A percentile compares a stretch with the other conserved stretches of the same genome.
These are phyloP conservation scores for Agrotis segetum DNA, from an alignment of 2,888 invertebrate genomes.

Conservation along the genomic window DNA sequence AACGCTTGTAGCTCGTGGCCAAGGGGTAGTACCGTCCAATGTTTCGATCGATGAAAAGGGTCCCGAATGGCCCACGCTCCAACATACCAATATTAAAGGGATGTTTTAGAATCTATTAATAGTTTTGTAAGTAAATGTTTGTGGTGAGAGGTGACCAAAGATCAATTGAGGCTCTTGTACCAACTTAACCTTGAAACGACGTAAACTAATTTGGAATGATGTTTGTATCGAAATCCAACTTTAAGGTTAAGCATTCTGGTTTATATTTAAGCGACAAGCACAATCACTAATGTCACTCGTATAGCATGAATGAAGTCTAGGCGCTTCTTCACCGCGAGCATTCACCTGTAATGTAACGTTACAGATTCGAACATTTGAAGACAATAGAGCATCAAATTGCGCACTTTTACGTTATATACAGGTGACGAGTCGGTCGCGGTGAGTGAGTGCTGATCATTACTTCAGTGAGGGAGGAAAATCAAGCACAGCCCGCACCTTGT, in stretches of 20 bases:
- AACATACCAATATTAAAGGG: not conserved
- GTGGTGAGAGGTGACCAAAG: slow-evolving; percentile 2
- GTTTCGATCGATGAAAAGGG: not conserved
- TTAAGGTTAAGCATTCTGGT: not conserved
- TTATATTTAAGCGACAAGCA: not conserved
- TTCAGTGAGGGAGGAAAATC: no score
- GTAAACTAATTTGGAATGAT: not conserved
- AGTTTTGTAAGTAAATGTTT: slow-evolving; percentile 19
- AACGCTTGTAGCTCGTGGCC: not conserved
- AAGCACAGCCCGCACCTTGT: no score
- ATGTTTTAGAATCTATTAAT: slow-evolving; percentile 6
- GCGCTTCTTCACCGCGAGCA: no score
- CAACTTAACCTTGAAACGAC: not conserved
- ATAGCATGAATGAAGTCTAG: no score
- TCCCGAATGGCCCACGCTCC: not conserved
- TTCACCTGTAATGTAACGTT: no score
- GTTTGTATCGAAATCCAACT: not conserved
- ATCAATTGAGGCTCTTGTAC: not conserved
- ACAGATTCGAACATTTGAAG: no score
- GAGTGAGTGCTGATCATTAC: no score
- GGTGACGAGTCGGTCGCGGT: no score
- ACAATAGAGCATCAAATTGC: no score
- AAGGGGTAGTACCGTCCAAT: not conserved
- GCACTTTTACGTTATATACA: no score
- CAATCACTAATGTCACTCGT: not conserved